Evolutionary conservation across 1,140 invertebrate genomes (phyloP).

Genomic region (Drosophila teissieri): DNA sequence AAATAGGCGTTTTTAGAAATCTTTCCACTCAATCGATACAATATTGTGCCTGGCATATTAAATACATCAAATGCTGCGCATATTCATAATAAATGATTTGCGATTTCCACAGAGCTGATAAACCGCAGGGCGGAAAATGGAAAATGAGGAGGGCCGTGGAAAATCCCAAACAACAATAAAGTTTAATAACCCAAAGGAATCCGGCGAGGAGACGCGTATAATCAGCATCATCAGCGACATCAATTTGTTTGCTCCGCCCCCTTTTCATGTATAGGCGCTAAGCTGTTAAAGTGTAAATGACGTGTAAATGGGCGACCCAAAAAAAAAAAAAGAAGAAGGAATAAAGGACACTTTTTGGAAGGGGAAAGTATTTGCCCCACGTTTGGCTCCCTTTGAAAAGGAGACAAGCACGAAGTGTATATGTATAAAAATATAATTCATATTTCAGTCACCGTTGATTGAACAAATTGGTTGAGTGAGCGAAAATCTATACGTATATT

Average conservation of each 20-base stretch:
- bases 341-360: slow-evolving; percentile 15
- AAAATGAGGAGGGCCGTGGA: slow-evolving; percentile 30
- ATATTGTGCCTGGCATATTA: slow-evolving; percentile 43
- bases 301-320: slow-evolving; percentile 68
- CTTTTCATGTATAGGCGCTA: slow-evolving; percentile 54
- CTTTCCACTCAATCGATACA: slow-evolving; percentile 44
- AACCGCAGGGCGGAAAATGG: slow-evolving; percentile 36
- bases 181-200: slow-evolving; percentile 78
- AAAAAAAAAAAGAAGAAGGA: slow-evolving; percentile 12
- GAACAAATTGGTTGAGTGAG: slow-evolving; percentile 60
- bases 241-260: slow-evolving; percentile 51
- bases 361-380: slow-evolving; percentile 29
- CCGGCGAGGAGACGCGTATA: slow-evolving; percentile 58
- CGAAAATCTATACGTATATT: slow-evolving; percentile 37
- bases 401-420: slow-evolving; percentile 43
- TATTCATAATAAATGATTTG: slow-evolving; percentile 52
- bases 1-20: slow-evolving; percentile 15
- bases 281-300: slow-evolving; percentile 81
- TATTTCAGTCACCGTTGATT: slow-evolving; percentile 54
- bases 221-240: slow-evolving; percentile 78
- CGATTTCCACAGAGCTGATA: slow-evolving; percentile 48
- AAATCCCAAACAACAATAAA: slow-evolving; percentile 74
- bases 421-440: slow-evolving; percentile 67
- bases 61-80: slow-evolving; percentile 44
- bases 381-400: slow-evolving; percentile 34